These are phyloP conservation scores for Neodon shergylaensis DNA, from an alignment of 2,113 vertebrate species.

Conservation along the genomic window DNA sequence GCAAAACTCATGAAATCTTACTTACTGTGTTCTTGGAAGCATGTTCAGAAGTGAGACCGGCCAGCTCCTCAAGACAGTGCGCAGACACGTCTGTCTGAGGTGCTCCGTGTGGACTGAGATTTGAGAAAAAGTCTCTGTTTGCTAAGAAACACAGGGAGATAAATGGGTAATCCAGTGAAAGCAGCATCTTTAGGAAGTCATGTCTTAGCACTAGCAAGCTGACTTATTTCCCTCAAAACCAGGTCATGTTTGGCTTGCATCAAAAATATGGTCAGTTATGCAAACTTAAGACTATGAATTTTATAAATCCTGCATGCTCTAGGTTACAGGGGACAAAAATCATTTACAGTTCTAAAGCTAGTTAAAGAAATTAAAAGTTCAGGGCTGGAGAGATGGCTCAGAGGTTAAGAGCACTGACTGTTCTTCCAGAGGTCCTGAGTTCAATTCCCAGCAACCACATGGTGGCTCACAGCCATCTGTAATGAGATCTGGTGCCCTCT, in stretches of 20 bases:
- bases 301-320: background rate
- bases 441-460: too few relatives aligned
- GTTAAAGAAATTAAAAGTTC: background rate
- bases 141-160: slow-evolving; percentile 85
- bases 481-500: too few relatives aligned
- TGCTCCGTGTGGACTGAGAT: slow-evolving; percentile 85
- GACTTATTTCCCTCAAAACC: background rate
- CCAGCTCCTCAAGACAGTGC: slow-evolving; percentile 89
- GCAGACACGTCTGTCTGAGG: slow-evolving; percentile 81
- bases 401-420: too few relatives aligned
- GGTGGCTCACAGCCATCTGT: too few relatives aligned
- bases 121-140: slow-evolving; percentile 92
- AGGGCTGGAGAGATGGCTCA: too few relatives aligned
- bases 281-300: background rate
- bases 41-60: slow-evolving; percentile 90
- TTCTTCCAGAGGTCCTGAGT: too few relatives aligned
- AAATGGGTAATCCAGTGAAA: slow-evolving; percentile 74
- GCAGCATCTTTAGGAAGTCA: slow-evolving; percentile 51
- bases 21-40: slow-evolving; percentile 93
- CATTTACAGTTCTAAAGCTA: background rate
- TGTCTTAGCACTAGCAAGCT: background rate
- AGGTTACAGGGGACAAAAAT: background rate
- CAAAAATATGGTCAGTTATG: background rate
- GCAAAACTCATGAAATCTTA: slow-evolving; percentile 78
- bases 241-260: background rate